Conservation (phyloP, 2,888 invertebrate genomes). For the Caenorhabditis imperialis region DNA sequence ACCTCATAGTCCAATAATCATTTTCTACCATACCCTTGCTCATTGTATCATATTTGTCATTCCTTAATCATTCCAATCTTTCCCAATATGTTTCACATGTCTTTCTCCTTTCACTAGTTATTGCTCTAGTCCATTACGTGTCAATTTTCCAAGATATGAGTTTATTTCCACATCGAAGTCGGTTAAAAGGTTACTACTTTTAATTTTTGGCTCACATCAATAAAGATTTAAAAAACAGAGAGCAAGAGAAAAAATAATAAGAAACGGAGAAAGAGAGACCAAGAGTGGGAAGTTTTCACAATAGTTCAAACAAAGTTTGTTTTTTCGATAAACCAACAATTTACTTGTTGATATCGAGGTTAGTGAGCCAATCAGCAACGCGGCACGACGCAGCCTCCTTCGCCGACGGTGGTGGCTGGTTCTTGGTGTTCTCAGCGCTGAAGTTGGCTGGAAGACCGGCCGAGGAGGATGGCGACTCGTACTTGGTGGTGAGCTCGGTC, state of each 20-base stretch:
- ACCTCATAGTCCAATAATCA: too few species aligned
- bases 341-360: constrained; percentile 52
- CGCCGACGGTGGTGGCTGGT: constrained; percentile 27
- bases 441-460: constrained; percentile 15
- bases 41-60: too few species aligned
- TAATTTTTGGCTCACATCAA: neutral
- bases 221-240: neutral
- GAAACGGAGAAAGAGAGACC: neutral
- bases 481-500: constrained; percentile 38
- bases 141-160: too few species aligned
- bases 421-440: constrained; percentile 4
- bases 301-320: neutral
- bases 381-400: constrained; percentile 50
- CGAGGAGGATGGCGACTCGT: constrained; percentile 16
- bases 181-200: too few species aligned
- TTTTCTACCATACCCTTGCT: too few species aligned
- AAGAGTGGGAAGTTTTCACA: too few species aligned
- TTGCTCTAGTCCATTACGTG: too few species aligned
- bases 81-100: too few species aligned
- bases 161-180: too few species aligned
- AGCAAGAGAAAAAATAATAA: neutral
- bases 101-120: too few species aligned
- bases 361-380: constrained; percentile 54
- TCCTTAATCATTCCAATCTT: too few species aligned
- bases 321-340: constrained; percentile 4